phyloP scores from a whole-genome alignment of 2,113 vertebrate genomes.

The Pelobates fuscus region DNA sequence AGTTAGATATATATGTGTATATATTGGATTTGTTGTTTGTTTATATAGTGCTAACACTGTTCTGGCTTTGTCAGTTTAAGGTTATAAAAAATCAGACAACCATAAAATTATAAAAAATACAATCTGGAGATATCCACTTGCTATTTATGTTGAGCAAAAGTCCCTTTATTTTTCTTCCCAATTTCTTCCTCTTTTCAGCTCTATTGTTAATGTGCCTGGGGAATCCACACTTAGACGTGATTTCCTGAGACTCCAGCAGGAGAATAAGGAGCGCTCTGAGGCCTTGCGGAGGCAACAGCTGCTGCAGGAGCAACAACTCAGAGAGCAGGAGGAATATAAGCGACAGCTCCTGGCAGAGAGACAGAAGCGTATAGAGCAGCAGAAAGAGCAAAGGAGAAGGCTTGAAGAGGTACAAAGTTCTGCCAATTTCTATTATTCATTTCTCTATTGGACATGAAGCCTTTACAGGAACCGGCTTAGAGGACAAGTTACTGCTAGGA shows the following conservation, averaged over 20 bases:
- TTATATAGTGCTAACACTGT: too few relatives aligned
- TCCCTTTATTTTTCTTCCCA: too few relatives aligned
- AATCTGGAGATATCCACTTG: too few relatives aligned
- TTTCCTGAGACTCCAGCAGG: slow-evolving; percentile 96
- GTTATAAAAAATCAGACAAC: too few relatives aligned
- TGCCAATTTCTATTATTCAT: background rate
- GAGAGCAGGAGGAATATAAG: slow-evolving; percentile 97
- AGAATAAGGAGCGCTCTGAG: slow-evolving; percentile 97
- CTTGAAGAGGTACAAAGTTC: slow-evolving; percentile 84
- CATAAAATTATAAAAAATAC: too few relatives aligned
- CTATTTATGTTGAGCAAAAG: too few relatives aligned
- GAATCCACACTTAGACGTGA: slow-evolving; percentile 95
- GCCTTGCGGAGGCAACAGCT: slow-evolving; percentile 93
- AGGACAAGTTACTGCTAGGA: too few relatives aligned
- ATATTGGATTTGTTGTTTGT: too few relatives aligned
- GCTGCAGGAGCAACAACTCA: slow-evolving; percentile 94
- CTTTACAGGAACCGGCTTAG: too few relatives aligned
- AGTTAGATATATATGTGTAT: too few relatives aligned
- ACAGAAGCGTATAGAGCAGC: slow-evolving; percentile 95
- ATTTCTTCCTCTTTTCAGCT: slow-evolving; percentile 65
- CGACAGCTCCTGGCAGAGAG: slow-evolving; percentile 92
- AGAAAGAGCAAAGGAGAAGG: slow-evolving; percentile 92
- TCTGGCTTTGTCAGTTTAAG: too few relatives aligned
- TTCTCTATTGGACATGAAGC: too few relatives aligned
- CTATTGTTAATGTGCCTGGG: slow-evolving; percentile 96